Evolutionary conservation across 2,113 vertebrate genomes (phyloP).

Genomic region (Poeciliopsis retropinna): DNA sequence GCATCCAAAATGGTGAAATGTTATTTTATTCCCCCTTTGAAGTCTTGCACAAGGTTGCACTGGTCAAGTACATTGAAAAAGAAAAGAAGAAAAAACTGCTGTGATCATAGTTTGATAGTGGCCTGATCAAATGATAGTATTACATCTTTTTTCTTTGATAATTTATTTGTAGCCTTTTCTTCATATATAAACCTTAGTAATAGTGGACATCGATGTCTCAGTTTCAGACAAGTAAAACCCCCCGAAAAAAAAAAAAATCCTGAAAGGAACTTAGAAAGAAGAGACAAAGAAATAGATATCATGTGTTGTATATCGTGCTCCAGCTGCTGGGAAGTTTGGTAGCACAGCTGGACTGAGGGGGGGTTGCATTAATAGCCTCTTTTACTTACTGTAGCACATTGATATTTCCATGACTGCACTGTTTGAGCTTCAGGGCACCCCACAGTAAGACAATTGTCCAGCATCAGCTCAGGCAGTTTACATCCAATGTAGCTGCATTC

Average conservation of each 20-base stretch:
- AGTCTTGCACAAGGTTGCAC: slow-evolving; percentile 31
- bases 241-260: slow-evolving; percentile 15
- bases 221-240: slow-evolving; percentile 1
- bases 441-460: slow-evolving; percentile 58
- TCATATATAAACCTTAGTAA: slow-evolving; percentile 18
- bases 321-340: slow-evolving; percentile 60
- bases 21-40: slow-evolving; percentile 31
- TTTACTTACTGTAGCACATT: slow-evolving; percentile 42
- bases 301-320: slow-evolving; percentile 40
- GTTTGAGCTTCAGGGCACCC: slow-evolving; percentile 61
- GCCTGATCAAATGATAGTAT: slow-evolving; percentile 10
- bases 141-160: slow-evolving; percentile 1
- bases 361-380: slow-evolving; percentile 49
- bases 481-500: slow-evolving; percentile 51
- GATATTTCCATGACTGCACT: slow-evolving; percentile 65
- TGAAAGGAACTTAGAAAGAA: slow-evolving; percentile 20
- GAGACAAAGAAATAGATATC: slow-evolving; percentile 39
- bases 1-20: slow-evolving; percentile 11
- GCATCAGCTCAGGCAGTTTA: slow-evolving; percentile 50
- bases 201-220: slow-evolving; percentile 14
- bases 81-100: not conserved
- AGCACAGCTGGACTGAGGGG: slow-evolving; percentile 66
- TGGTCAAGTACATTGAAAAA: slow-evolving; percentile 16
- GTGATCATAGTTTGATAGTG: not conserved
- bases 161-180: slow-evolving; percentile 15